phyloP scores from a whole-genome alignment of 2,888 invertebrate species.

The Drosophila greeni region DNA sequence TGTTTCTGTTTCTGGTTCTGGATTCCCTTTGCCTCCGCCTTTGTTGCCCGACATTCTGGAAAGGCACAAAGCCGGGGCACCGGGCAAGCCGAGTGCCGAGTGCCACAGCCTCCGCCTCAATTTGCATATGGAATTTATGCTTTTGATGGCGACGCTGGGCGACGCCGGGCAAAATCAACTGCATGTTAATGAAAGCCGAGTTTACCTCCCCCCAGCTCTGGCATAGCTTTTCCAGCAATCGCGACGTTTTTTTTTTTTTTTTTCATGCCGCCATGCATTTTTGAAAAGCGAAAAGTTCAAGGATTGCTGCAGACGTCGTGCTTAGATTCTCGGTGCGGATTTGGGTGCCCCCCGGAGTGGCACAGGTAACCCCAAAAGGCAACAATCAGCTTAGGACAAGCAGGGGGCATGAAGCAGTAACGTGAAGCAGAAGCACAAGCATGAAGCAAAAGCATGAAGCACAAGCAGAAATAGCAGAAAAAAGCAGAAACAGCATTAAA shows the following conservation, averaged over 20 bases:
- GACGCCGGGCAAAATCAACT: conserved; percentile 35
- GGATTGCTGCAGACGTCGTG: conserved; percentile 51
- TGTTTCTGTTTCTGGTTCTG: conserved; percentile 13
- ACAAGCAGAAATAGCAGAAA: not conserved
- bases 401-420: not conserved
- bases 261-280: conserved; percentile 62
- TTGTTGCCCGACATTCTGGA: conserved; percentile 21
- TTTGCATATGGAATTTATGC: conserved; percentile 72
- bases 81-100: not conserved
- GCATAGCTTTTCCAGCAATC: too few relatives aligned
- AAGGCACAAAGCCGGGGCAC: conserved; percentile 18
- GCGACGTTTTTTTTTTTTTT: conserved; percentile 21
- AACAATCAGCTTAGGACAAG: conserved; percentile 18
- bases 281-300: conserved; percentile 72
- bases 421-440: not conserved
- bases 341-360: conserved; percentile 34
- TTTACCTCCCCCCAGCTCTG: not conserved
- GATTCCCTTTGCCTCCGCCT: conserved; percentile 17
- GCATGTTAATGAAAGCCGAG: conserved; percentile 69
- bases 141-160: conserved; percentile 61
- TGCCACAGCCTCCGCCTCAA: conserved; percentile 42
- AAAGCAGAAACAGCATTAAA: conserved; percentile 3
- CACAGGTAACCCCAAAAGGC: conserved; percentile 59
- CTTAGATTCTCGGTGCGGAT: conserved; percentile 33
- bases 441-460: conserved; percentile 3